phyloP scores from a whole-genome alignment of 2,113 vertebrate species.

The Strix aluco region DNA sequence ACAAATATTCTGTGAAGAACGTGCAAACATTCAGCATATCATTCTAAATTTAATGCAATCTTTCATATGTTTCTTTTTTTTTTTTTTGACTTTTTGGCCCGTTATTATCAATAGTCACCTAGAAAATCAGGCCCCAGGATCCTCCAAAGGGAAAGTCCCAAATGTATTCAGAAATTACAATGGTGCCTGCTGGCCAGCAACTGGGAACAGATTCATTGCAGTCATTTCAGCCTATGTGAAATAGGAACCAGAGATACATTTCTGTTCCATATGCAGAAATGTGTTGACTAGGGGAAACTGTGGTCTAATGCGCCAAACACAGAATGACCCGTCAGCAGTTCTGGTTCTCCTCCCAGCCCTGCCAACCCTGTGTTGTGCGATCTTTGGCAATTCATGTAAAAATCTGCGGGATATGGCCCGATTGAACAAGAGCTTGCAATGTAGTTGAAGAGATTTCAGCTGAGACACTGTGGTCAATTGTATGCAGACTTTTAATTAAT shows the following conservation, averaged over 20 bases:
- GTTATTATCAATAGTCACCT: neutral
- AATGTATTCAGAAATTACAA: neutral
- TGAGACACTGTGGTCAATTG: neutral
- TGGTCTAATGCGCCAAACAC: neutral
- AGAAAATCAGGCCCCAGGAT: neutral
- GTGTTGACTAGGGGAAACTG: neutral
- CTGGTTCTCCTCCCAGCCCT: neutral
- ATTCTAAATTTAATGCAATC: neutral
- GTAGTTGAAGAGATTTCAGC: neutral
- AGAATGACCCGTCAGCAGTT: neutral
- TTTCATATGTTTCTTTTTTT: neutral
- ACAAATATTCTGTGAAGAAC: neutral
- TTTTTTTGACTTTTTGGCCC: neutral
- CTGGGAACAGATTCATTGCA: neutral
- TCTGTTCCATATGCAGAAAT: neutral
- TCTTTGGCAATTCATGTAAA: neutral
- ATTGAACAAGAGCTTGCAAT: neutral
- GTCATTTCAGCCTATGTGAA: neutral
- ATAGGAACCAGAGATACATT: neutral
- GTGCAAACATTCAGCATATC: neutral
- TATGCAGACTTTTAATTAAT: neutral
- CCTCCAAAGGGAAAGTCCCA: neutral
- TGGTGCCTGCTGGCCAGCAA: neutral
- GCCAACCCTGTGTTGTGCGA: neutral
- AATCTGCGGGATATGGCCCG: neutral